Conservation (phyloP, 1,140 invertebrate species). For the Daktulosphaira vitifoliae region DNA sequence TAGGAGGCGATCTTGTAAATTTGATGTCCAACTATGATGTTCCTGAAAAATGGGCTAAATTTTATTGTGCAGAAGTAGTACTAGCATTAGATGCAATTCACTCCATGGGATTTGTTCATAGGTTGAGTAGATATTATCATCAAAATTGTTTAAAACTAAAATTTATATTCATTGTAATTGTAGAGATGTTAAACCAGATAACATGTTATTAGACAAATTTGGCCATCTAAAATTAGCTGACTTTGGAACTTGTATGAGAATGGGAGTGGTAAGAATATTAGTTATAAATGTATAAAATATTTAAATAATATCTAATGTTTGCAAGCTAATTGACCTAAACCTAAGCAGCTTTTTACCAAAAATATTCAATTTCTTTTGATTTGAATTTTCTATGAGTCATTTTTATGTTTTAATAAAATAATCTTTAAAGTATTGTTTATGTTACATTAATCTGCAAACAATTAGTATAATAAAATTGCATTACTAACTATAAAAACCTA, state of each 20-base stretch:
- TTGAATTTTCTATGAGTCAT: too few species aligned
- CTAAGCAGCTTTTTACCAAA: too few species aligned
- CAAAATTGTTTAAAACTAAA: slow-evolving; percentile 8
- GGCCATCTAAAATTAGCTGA: slow-evolving; percentile 97
- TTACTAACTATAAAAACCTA: too few species aligned
- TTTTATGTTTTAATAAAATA: too few species aligned
- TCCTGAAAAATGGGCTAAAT: slow-evolving; percentile 98
- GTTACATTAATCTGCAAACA: too few species aligned
- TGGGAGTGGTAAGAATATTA: slow-evolving; percentile 63
- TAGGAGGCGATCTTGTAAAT: slow-evolving; percentile 92
- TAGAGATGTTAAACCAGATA: slow-evolving; percentile 97
- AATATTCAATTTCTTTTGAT: too few species aligned
- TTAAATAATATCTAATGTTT: too few species aligned
- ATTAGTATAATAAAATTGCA: too few species aligned
- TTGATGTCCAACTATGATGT: slow-evolving; percentile 99
- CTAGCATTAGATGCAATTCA: slow-evolving; percentile 97
- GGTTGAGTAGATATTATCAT: slow-evolving; percentile 43
- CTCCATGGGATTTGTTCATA: slow-evolving; percentile 97
- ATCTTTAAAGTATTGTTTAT: too few species aligned
- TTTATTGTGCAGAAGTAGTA: slow-evolving; percentile 98
- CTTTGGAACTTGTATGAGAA: slow-evolving; percentile 98
- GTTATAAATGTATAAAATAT: too few species aligned
- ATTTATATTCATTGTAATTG: slow-evolving; percentile 38
- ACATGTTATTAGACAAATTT: slow-evolving; percentile 89
- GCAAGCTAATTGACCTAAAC: too few species aligned